phyloP scores from a whole-genome alignment of 2,888 invertebrate species.

The Cyaniris semiargus region DNA sequence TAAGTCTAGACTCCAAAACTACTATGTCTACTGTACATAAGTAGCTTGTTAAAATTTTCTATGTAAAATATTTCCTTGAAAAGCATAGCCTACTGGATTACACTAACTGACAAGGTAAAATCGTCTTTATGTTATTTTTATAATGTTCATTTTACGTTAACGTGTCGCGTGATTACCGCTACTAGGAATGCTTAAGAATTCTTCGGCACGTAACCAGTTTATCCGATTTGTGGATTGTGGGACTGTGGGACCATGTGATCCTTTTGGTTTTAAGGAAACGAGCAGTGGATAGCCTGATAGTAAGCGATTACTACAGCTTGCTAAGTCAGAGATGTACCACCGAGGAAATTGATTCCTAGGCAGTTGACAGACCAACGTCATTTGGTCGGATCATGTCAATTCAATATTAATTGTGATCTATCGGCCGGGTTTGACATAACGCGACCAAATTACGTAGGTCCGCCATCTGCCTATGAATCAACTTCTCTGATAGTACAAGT shows the following conservation, averaged over 20 bases:
- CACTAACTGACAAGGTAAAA: background rate
- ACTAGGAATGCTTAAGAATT: background rate
- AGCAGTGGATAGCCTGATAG: background rate
- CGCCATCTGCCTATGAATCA: no score
- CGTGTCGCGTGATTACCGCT: background rate
- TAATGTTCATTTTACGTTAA: background rate
- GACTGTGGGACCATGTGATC: background rate
- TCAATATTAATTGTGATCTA: no score
- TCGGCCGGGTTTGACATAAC: no score
- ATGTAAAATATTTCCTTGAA: conserved; percentile 17
- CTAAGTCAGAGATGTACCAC: no score
- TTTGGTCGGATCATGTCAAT: no score
- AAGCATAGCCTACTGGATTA: background rate
- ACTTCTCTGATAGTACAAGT: no score
- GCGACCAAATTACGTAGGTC: no score
- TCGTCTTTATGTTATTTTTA: background rate
- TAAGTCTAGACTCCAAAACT: background rate
- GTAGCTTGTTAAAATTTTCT: background rate
- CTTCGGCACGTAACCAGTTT: background rate
- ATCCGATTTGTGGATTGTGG: background rate
- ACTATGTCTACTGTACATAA: background rate
- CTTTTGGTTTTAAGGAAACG: background rate
- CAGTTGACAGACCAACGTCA: no score
- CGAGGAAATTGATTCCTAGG: no score
- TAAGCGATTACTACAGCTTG: no score